Evolutionary conservation across 2,797 vertebrate species (phyloP).

Genomic region (Heliangelus exortis): DNA sequence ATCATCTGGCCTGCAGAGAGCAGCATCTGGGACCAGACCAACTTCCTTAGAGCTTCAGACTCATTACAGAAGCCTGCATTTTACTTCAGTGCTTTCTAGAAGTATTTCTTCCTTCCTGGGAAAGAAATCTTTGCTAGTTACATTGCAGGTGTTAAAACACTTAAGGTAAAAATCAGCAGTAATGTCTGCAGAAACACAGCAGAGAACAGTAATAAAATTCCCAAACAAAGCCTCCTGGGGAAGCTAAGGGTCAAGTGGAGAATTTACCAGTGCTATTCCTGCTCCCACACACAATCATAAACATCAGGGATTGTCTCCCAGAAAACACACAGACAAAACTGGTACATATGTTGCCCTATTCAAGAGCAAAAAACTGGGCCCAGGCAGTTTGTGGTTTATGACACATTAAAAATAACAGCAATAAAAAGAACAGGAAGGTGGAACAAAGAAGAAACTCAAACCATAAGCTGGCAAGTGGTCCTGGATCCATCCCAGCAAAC

Average conservation of each 20-base stretch:
- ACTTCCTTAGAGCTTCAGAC: neutral
- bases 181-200: conserved; percentile 12
- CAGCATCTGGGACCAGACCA: conserved; percentile 21
- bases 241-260: neutral
- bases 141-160: neutral
- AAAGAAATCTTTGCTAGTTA: conserved; percentile 25
- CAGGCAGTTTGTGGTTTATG: neutral
- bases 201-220: conserved; percentile 8
- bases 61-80: neutral
- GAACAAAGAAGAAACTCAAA: conserved; percentile 55
- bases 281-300: neutral
- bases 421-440: neutral
- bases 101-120: neutral
- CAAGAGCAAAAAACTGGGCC: neutral
- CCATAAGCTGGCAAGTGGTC: conserved; percentile 57
- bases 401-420: conserved; percentile 29
- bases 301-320: neutral
- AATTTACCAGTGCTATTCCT: neutral
- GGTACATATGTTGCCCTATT: neutral
- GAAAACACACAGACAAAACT: neutral
- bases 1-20: neutral
- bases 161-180: conserved; percentile 41
- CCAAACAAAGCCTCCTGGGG: conserved; percentile 29
- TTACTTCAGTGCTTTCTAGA: conserved; percentile 69
- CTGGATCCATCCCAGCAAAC: conserved; percentile 59